A percentile compares a stretch with the other conserved stretches of the same genome.
These are phyloP conservation scores for Yoshiicerus persimilis DNA, from an alignment of 1,140 invertebrate genomes.

Conservation along the genomic window DNA sequence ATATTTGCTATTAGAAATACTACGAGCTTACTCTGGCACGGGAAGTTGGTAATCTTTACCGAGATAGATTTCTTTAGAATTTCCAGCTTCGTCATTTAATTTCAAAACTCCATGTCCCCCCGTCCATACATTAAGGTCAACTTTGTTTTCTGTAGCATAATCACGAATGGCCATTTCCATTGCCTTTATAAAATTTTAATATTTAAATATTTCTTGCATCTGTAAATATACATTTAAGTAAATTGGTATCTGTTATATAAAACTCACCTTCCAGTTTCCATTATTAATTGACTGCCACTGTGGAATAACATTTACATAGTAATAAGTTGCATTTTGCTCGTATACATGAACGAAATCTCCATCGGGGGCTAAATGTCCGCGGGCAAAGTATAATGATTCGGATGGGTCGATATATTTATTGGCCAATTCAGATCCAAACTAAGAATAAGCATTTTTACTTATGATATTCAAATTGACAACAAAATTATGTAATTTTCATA, in stretches of 20 bases:
- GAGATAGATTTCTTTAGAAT: conserved; percentile 57
- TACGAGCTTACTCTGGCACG: conserved; percentile 34
- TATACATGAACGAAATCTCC: conserved; percentile 57
- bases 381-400: conserved; percentile 52
- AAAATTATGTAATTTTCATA: too few species aligned
- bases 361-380: conserved; percentile 60
- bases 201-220: neutral
- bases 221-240: neutral
- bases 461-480: neutral
- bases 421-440: conserved; percentile 36
- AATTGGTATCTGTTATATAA: too few species aligned
- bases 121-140: conserved; percentile 59
- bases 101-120: conserved; percentile 60
- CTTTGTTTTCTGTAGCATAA: neutral
- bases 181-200: neutral
- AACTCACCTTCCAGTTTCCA: conserved; percentile 45
- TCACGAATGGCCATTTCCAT: conserved; percentile 35
- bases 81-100: conserved; percentile 56
- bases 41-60: conserved; percentile 51
- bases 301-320: conserved; percentile 60
- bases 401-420: conserved; percentile 33
- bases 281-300: conserved; percentile 58
- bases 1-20: neutral
- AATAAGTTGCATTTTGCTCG: conserved; percentile 58
- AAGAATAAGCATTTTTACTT: neutral